A percentile compares a stretch with the other conserved stretches of the same genome.
These are phyloP conservation scores for Drosophila elegans DNA, from an alignment of 1,140 invertebrate species.

Conservation along the genomic window DNA sequence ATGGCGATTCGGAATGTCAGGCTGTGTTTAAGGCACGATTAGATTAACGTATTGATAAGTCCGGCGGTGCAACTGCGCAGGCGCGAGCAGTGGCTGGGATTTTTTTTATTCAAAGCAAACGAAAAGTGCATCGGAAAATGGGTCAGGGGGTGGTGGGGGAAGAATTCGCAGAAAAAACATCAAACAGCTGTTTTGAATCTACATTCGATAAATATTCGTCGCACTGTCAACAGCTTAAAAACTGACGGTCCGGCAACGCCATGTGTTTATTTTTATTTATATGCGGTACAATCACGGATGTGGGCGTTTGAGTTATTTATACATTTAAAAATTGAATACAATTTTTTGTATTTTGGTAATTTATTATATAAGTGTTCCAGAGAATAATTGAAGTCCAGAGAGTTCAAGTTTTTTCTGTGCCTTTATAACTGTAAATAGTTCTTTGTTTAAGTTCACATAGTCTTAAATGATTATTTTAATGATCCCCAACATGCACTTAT, in stretches of 20 bases:
- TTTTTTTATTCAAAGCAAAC: constrained; percentile 21
- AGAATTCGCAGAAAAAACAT: constrained; percentile 17
- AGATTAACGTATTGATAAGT: constrained; percentile 69
- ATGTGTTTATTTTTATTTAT: constrained; percentile 43
- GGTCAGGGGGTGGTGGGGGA: constrained; percentile 8
- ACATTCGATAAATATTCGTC: constrained; percentile 5
- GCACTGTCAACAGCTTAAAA: neutral
- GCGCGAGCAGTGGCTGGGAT: constrained; percentile 34
- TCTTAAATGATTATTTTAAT: no score
- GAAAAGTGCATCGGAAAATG: constrained; percentile 15
- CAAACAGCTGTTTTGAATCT: constrained; percentile 22
- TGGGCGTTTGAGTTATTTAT: neutral
- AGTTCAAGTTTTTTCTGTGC: no score
- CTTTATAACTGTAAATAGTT: no score
- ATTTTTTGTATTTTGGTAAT: no score
- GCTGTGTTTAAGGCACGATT: constrained; percentile 52
- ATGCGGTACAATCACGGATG: constrained; percentile 5
- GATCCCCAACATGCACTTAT: neutral
- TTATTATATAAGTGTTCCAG: no score
- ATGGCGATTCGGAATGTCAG: constrained; percentile 17
- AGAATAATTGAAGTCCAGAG: no score
- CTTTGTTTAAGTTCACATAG: no score
- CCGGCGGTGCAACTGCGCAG: constrained; percentile 44
- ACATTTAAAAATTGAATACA: neutral
- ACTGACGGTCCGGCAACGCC: constrained; percentile 19